A percentile compares a stretch with the other conserved stretches of the same genome.
These are phyloP conservation scores for Latrodectus elegans DNA, from an alignment of 2,888 invertebrate species.

Conservation along the genomic window DNA sequence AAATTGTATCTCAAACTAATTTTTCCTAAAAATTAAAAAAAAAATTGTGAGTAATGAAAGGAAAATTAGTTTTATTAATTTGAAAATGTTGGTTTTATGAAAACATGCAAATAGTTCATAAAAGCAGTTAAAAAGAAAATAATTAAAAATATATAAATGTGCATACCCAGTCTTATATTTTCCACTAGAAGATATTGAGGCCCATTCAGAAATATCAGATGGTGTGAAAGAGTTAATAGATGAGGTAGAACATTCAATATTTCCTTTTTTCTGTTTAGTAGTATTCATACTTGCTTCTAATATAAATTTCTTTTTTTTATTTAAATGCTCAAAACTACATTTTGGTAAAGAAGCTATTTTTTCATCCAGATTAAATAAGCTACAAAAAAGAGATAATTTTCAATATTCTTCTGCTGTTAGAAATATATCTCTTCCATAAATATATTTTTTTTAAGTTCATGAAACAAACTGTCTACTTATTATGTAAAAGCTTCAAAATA, in stretches of 20 bases:
- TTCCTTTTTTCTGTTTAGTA: conserved; percentile 15
- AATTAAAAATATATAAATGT: not conserved
- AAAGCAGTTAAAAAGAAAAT: not conserved
- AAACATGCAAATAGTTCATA: no score
- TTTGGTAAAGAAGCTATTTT: conserved; percentile 74
- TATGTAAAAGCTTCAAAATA: no score
- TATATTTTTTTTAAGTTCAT: no score
- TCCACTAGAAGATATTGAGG: conserved; percentile 42
- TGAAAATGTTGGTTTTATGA: no score
- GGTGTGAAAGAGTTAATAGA: conserved; percentile 14
- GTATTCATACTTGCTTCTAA: conserved; percentile 31
- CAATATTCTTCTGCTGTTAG: no score
- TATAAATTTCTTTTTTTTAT: conserved; percentile 50
- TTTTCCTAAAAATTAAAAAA: no score
- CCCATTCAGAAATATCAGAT: conserved; percentile 29
- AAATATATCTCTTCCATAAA: no score
- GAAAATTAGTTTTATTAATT: no score
- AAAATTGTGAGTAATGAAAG: no score
- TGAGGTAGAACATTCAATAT: conserved; percentile 23
- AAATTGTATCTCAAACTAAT: no score
- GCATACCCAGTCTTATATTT: conserved; percentile 57
- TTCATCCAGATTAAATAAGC: conserved; percentile 75
- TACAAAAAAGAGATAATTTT: conserved; percentile 62
- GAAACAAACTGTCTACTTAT: no score
- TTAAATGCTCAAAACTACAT: conserved; percentile 73